Evolutionary conservation across 2,888 invertebrate species (phyloP), one percentile per base, ranked within the genome.

Genomic region (Ametastegia equiseti): DNA sequence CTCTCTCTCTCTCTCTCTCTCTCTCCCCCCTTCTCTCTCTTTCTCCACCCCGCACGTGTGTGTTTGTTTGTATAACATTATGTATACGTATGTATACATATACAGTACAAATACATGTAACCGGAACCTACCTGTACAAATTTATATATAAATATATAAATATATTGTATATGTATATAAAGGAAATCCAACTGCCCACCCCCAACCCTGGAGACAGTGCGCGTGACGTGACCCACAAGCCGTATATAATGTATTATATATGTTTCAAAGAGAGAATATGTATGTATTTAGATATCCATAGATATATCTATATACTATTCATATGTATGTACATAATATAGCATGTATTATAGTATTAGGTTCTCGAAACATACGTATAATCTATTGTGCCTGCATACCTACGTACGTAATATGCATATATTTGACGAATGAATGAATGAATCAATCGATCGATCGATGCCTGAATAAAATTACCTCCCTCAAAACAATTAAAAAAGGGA

Each of bases 191-290:
- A 39, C 36, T 67, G 36, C 39, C 47, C 47, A 47, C 71, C 71
- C 71, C 71, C 71, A 47, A 45, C 71, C 71, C 71, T 47, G 67
- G 67, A 67, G 36, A 67, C 67, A 67, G 67, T 36, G 67, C 67
- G 36, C 23, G 27, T 67, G 39, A 67, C 39, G 67, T 67, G 36
- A 67, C 60, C 60, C 60, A 60, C n/a, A 30, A 19, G 60, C 30
- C 54, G 54, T 63, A 63, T 30, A 30, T 63, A 57, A 27, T 13
- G 23, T 57, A 33, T 15, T 63, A n/a, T n/a, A n/a, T n/a, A n/a
- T n/a, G n/a, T n/a, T 33, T 63, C 33, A 15, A 63, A 33, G 30
- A n/a, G 63, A 30, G n/a, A 4, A n/a, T 57, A 2, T 4, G 11
- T 5, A 63, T 63, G 5, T n/a, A 50, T 33, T 11, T 30, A n/a